These are phyloP conservation scores for Rafetus swinhoei DNA, from an alignment of 2,113 vertebrate species.

Conservation along the genomic window DNA sequence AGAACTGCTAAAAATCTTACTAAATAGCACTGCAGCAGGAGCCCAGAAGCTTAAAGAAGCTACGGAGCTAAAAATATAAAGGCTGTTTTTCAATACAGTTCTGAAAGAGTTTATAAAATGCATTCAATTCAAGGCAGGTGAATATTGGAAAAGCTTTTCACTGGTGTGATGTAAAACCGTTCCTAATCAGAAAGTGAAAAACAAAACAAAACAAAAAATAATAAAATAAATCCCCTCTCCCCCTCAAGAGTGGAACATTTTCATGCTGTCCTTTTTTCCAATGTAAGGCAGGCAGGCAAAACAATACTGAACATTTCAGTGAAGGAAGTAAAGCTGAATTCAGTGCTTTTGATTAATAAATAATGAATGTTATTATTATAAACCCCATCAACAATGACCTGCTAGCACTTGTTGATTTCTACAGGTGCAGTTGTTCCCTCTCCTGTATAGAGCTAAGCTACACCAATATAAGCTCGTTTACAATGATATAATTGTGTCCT, in stretches of 20 bases:
- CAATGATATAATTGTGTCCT: neutral
- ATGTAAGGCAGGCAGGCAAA: neutral
- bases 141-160: neutral
- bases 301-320: fast-evolving
- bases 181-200: neutral
- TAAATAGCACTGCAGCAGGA: neutral
- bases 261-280: neutral
- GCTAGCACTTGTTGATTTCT: neutral
- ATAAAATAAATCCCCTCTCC: neutral
- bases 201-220: neutral
- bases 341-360: neutral
- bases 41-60: neutral
- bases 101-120: neutral
- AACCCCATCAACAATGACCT: neutral
- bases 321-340: neutral
- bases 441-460: neutral
- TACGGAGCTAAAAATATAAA: neutral
- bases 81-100: neutral
- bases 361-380: neutral
- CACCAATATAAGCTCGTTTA: neutral
- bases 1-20: neutral
- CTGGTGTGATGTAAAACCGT: fast-evolving
- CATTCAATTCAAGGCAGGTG: neutral
- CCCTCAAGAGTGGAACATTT: neutral
- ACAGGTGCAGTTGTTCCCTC: neutral